These are phyloP conservation scores for Aulostomus chinensis DNA, from an alignment of 2,797 vertebrate genomes.

Conservation along the genomic window DNA sequence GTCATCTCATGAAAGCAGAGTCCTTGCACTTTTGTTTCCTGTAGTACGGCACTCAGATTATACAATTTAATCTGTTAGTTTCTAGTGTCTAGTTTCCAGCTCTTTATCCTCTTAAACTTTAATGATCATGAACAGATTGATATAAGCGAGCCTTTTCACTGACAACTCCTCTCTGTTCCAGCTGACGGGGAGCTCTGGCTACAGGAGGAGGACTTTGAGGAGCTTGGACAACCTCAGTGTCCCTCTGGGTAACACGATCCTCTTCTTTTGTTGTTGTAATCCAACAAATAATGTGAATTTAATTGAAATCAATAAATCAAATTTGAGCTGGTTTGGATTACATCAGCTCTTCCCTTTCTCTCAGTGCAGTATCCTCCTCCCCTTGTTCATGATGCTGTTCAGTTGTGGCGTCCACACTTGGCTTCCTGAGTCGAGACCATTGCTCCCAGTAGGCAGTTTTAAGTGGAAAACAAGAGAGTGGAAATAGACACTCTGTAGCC, in stretches of 20 bases:
- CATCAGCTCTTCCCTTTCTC: background rate
- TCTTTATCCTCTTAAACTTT: too few species aligned
- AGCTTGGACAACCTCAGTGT: slow-evolving; percentile 80
- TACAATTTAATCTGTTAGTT: too few species aligned
- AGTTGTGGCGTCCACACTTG: slow-evolving; percentile 5
- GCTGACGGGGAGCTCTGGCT: slow-evolving; percentile 80
- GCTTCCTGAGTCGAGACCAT: slow-evolving; percentile 3
- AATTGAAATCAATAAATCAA: too few species aligned
- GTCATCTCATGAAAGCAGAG: too few species aligned
- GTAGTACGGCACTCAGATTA: too few species aligned
- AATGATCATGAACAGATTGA: too few species aligned
- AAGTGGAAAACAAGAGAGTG: too few species aligned
- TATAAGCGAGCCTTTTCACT: background rate
- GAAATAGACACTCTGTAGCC: too few species aligned
- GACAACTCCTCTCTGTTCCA: slow-evolving; percentile 57
- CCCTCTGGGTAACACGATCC: slow-evolving; percentile 85
- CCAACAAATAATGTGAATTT: background rate
- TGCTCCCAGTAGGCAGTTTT: slow-evolving; percentile 15
- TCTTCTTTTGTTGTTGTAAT: slow-evolving; percentile 11
- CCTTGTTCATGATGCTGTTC: slow-evolving; percentile 6
- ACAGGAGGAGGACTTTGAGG: slow-evolving; percentile 74
- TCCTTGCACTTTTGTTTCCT: too few species aligned
- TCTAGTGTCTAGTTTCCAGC: too few species aligned
- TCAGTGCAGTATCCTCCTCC: background rate
- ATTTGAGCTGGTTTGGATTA: background rate